phyloP scores from a whole-genome alignment of 2,888 invertebrate species.

The Campopleginae sp. region DNA sequence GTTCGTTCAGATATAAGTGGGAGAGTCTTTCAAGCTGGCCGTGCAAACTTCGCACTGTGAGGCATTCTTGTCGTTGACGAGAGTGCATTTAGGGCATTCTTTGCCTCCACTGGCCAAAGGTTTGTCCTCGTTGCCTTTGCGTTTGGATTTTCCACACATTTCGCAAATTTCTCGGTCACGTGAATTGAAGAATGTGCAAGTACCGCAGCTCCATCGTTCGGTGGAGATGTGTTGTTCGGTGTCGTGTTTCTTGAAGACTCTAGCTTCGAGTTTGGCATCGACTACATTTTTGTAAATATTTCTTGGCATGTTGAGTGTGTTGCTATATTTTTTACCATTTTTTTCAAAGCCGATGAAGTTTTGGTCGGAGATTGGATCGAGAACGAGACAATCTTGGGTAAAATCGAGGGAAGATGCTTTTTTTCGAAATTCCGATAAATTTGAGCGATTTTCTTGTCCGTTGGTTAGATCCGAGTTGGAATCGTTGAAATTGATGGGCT shows the following conservation, averaged over 20 bases:
- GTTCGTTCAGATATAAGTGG: constrained; percentile 88
- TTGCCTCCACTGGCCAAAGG: constrained; percentile 90
- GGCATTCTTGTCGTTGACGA: constrained; percentile 89
- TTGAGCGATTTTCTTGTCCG: constrained; percentile 48
- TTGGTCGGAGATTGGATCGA: constrained; percentile 21
- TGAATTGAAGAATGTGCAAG: constrained; percentile 90
- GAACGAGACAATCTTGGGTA: constrained; percentile 22
- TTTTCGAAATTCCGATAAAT: constrained; percentile 32
- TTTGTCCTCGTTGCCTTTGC: constrained; percentile 86
- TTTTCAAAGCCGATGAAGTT: constrained; percentile 52
- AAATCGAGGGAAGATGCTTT: constrained; percentile 41
- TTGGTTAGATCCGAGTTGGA: constrained; percentile 40
- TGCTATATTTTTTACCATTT: constrained; percentile 71
- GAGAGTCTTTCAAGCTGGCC: constrained; percentile 89
- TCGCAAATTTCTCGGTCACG: constrained; percentile 87
- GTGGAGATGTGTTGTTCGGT: constrained; percentile 65
- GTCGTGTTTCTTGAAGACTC: constrained; percentile 82
- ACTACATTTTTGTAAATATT: constrained; percentile 32
- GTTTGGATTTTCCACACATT: constrained; percentile 90
- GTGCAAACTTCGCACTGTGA: constrained; percentile 89
- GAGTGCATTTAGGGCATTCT: constrained; percentile 90
- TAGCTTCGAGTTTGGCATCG: constrained; percentile 29
- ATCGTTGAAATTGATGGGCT: constrained; percentile 47
- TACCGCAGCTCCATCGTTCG: constrained; percentile 88
- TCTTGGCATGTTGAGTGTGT: constrained; percentile 71